Evolutionary conservation across 2,797 vertebrate genomes (phyloP), one percentile per base, ranked within the genome.

Genomic region (Momotus momota): DNA sequence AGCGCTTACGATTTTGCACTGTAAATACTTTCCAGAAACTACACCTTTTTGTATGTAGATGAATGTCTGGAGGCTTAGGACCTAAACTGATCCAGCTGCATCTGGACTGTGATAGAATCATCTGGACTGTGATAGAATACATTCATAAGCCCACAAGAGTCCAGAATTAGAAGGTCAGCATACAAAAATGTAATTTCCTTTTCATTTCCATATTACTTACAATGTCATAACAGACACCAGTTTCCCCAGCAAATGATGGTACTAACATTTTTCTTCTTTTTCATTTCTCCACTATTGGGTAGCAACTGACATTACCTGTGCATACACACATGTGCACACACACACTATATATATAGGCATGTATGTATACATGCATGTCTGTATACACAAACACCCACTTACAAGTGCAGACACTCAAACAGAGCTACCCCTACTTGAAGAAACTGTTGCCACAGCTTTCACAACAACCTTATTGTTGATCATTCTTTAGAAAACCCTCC

Each of bases 21-120:
- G 25, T 2, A 54, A 81, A 60, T n/a, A 27, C 21, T 65, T 21
- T 22, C 14, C 27, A 27, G 45, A 17, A 87, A 14, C 6, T 25
- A 3, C 0, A 14, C 3, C 3, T 14, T 35, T 60, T 1, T n/a
- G 14, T 1, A 7, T 2, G 6, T 40, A 12, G 4, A 12, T 4
- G 15, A 38, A 25, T 3, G 14, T 26, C 48, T 61, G 14, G 0
- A 18, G 43, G 27, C 25, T 16, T 48, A 43, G 65, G 45, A 27
- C 11, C 60, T 35, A 7, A 49, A 21, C 4, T 2, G 14, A 46
- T 22, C 33, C 20, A n/a, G 11, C 29, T 14, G 31, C 35, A 35
- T 35, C 35, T 35, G 35, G 35, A 35, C 35, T 35, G 35, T 35
- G 35, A 35, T 35, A 35, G 35, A 35, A 35, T 35, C 45, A 4